These are phyloP conservation scores for Apamea anceps DNA, from an alignment of 2,888 invertebrate genomes.

Conservation along the genomic window DNA sequence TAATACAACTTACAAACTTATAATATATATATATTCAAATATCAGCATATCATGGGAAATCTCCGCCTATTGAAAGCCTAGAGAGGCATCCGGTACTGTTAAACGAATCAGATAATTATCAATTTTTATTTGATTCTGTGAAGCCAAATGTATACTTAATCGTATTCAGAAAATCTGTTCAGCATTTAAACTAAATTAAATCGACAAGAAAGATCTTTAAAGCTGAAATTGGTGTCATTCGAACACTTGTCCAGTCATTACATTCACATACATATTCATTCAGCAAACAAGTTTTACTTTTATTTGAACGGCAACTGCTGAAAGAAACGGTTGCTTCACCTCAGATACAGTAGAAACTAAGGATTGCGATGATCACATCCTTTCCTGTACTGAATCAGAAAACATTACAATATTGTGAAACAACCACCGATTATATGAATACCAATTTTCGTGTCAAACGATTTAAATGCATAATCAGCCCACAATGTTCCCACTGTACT, in stretches of 20 bases:
- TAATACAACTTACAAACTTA: no score
- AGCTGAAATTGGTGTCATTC: constrained; percentile 6
- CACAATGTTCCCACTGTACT: no score
- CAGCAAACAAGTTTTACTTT: constrained; percentile 38
- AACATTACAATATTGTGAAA: constrained; percentile 54
- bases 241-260: constrained; percentile 9
- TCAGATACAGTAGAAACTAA: constrained; percentile 63
- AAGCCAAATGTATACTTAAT: not conserved
- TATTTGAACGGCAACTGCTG: constrained; percentile 36
- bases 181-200: not conserved
- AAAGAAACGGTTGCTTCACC: constrained; percentile 54
- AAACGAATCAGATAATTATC: no score
- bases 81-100: no score
- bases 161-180: not conserved
- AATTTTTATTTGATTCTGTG: no score
- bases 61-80: no score
- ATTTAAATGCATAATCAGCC: constrained; percentile 4
- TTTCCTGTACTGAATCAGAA: constrained; percentile 55
- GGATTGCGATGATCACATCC: constrained; percentile 65
- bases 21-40: no score
- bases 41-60: no score
- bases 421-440: not conserved
- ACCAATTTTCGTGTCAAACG: constrained; percentile 40
- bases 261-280: constrained; percentile 50
- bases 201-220: not conserved